Evolutionary conservation across 1,140 invertebrate species (phyloP).

Genomic region (Cryptotermes secundus): DNA sequence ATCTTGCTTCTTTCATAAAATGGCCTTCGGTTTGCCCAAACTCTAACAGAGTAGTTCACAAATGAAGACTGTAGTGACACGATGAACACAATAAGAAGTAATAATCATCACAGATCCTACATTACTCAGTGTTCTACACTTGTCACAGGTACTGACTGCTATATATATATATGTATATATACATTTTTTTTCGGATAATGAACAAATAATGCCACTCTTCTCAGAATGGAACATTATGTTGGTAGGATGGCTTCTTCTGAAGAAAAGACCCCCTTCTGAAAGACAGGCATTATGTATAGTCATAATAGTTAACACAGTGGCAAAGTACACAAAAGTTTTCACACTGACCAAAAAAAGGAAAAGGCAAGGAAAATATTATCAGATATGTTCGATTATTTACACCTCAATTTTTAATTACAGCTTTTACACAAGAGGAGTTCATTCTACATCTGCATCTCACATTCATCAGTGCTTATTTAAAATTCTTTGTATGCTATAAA

Average conservation of each 20-base stretch:
- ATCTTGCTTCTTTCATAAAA: neutral
- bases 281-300: slow-evolving; percentile 6
- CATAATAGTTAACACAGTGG: neutral
- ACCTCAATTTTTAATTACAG: neutral
- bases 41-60: neutral
- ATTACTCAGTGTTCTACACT: slow-evolving; percentile 8
- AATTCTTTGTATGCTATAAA: no score
- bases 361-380: neutral
- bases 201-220: neutral
- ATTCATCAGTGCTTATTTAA: no score
- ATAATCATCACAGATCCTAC: neutral
- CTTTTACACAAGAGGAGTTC: no score
- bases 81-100: slow-evolving; percentile 15
- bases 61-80: slow-evolving; percentile 1
- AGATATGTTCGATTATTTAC: neutral
- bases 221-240: neutral
- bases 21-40: neutral
- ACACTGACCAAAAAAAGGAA: slow-evolving; percentile 12
- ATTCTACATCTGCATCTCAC: no score
- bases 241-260: neutral
- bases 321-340: no score
- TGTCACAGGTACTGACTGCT: slow-evolving; percentile 18
- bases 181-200: neutral
- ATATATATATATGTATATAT: no score
- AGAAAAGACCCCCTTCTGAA: slow-evolving; percentile 2